Evolutionary conservation across 2,113 vertebrate species (phyloP).

Genomic region (Choloepus hoffmanni): DNA sequence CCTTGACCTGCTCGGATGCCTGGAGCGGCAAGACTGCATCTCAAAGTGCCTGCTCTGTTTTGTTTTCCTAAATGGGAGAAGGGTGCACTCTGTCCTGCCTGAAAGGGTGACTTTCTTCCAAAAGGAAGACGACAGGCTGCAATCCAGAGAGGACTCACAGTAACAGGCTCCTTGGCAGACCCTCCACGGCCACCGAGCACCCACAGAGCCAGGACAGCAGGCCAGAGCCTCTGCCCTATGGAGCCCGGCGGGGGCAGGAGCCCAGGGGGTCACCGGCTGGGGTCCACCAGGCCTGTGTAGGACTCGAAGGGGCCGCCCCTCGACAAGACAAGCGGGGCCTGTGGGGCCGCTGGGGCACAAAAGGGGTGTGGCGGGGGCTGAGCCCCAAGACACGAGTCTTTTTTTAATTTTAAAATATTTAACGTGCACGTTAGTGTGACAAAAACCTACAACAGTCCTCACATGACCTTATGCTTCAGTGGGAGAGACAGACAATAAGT

Average conservation of each 20-base stretch:
- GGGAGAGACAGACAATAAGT: background rate
- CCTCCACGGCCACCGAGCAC: no score
- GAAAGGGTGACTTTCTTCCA: background rate
- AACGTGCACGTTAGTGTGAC: background rate
- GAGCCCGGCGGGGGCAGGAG: no score
- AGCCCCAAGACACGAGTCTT: background rate
- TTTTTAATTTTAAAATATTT: background rate
- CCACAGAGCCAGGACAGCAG: no score
- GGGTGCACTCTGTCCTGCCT: slow-evolving; percentile 5
- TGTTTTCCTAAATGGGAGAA: background rate
- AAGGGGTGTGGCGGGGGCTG: background rate
- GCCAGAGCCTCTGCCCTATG: no score
- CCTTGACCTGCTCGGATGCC: background rate
- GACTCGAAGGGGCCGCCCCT: no score
- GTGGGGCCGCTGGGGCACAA: background rate
- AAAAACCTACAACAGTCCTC: background rate
- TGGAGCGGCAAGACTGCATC: background rate
- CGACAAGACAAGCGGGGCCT: background rate
- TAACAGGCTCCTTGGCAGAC: background rate
- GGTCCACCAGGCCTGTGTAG: no score
- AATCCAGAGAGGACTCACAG: background rate
- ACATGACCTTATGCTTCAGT: background rate
- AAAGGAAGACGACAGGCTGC: background rate
- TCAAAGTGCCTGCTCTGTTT: background rate
- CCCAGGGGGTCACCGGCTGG: no score